Conservation (phyloP, 2,888 invertebrate genomes). For the Choristoneura rosaceana region DNA sequence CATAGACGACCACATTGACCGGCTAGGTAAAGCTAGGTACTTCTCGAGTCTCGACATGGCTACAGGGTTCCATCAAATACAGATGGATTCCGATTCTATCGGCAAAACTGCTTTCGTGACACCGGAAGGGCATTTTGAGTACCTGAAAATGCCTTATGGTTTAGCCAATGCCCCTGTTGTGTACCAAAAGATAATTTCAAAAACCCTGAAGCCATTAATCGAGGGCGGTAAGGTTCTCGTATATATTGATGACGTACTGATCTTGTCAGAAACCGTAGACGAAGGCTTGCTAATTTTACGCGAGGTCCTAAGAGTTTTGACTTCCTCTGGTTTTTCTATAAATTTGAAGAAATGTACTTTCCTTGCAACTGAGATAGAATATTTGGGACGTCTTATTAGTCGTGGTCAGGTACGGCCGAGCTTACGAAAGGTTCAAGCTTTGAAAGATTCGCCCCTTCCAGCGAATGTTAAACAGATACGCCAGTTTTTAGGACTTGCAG, state of each 20-base stretch:
- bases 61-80: conserved; percentile 26
- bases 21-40: conserved; percentile 13
- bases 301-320: conserved; percentile 15
- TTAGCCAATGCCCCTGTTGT: conserved; percentile 45
- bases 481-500: conserved; percentile 1
- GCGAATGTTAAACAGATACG: conserved; percentile 1
- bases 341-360: conserved; percentile 35
- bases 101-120: conserved; percentile 33
- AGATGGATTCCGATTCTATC: conserved; percentile 28
- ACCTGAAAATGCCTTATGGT: conserved; percentile 46
- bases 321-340: conserved; percentile 32
- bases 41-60: conserved; percentile 31
- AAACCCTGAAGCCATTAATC: conserved; percentile 22
- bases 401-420: conserved; percentile 43
- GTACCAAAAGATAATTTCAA: conserved; percentile 43
- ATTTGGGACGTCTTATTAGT: conserved; percentile 30
- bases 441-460: neutral
- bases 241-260: conserved; percentile 41
- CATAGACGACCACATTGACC: conserved; percentile 17
- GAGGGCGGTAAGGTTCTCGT: conserved; percentile 31
- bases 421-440: neutral
- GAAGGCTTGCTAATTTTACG: conserved; percentile 8
- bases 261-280: conserved; percentile 14
- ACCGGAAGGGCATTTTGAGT: conserved; percentile 44
- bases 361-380: conserved; percentile 34